A percentile compares a stretch with the other conserved stretches of the same genome.
Evolutionary conservation across 2,888 invertebrate species (phyloP).

Genomic region (Andricus quercusramuli): DNA sequence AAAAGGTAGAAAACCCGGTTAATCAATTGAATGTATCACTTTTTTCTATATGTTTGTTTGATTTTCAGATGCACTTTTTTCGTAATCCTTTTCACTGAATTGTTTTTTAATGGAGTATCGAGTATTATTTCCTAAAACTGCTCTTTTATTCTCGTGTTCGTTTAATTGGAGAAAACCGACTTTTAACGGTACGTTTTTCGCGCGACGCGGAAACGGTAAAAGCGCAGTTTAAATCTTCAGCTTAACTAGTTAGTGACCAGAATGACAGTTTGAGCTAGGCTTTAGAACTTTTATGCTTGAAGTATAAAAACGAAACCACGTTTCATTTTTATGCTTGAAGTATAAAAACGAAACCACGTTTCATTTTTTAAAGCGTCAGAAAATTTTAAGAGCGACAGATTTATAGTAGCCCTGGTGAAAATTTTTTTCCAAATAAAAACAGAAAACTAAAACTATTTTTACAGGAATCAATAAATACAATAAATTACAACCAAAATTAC

Average conservation of each 20-base stretch:
- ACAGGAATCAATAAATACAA: too few species aligned
- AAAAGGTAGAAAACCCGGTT: neutral
- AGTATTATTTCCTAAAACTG: neutral
- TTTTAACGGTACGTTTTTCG: neutral
- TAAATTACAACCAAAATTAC: too few species aligned
- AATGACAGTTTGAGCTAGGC: slow-evolving; percentile 19
- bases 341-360: neutral
- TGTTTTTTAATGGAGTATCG: neutral
- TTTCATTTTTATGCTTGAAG: neutral
- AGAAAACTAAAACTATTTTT: too few species aligned
- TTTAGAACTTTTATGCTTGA: neutral
- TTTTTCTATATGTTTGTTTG: neutral
- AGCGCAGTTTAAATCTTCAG: neutral
- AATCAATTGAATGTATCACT: neutral
- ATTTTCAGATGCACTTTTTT: neutral
- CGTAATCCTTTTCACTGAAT: neutral
- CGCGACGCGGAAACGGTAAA: neutral
- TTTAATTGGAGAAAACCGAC: neutral
- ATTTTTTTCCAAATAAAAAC: too few species aligned
- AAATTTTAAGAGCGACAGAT: neutral
- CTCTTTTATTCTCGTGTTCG: neutral
- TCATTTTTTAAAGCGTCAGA: neutral
- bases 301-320: neutral
- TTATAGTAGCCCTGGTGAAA: too few species aligned
- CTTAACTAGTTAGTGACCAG: slow-evolving; percentile 2